A percentile compares a stretch with the other conserved stretches of the same genome.
Conservation (phyloP, 2,113 vertebrate genomes). For the Paramormyrops kingsleyae region DNA sequence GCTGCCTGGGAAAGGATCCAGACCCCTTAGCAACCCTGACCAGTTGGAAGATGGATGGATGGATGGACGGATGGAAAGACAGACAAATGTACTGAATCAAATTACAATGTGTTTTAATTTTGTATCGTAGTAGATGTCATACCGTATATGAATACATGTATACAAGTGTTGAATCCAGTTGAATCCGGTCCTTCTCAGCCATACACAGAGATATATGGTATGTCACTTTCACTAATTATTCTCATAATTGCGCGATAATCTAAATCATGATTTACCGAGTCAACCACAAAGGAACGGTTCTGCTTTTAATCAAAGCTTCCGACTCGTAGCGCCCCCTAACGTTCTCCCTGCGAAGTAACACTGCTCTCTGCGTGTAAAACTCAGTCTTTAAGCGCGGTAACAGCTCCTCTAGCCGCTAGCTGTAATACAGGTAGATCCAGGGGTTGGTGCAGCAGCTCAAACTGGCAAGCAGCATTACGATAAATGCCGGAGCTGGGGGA, state of each 20-base stretch:
- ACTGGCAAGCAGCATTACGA: conserved; percentile 72
- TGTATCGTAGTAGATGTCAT: neutral
- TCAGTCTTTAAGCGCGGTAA: neutral
- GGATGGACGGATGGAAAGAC: no score
- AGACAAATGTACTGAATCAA: no score
- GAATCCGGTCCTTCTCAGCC: neutral
- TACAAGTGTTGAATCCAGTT: no score
- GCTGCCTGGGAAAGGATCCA: neutral
- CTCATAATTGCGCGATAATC: neutral
- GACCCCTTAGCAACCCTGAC: neutral
- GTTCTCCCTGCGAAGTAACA: neutral
- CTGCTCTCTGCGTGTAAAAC: neutral
- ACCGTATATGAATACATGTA: neutral
- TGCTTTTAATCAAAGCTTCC: neutral
- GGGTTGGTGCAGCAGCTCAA: conserved; percentile 74
- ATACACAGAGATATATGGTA: neutral
- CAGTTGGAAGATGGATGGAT: neutral
- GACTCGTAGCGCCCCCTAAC: neutral
- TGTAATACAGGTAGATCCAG: conserved; percentile 77
- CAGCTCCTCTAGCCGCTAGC: conserved; percentile 27
- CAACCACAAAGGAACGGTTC: neutral
- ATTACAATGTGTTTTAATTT: neutral
- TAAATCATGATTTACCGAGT: neutral
- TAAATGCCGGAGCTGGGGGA: conserved; percentile 61
- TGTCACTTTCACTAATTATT: neutral